Conservation (phyloP, 2,113 vertebrate genomes). For the Dicerorhinus sumatrensis region DNA sequence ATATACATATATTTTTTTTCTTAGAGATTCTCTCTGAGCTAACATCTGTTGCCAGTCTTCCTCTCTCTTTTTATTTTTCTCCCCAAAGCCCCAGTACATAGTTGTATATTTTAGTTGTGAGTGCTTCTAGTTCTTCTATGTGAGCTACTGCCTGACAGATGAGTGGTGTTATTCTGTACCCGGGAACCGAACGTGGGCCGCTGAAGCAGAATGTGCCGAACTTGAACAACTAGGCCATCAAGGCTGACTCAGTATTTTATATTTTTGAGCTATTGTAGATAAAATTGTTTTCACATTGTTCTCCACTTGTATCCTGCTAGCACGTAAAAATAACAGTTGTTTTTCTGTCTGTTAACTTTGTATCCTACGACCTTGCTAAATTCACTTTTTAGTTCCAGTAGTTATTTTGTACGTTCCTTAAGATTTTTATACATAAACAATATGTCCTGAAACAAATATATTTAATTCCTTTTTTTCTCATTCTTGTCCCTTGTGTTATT, state of each 20-base stretch:
- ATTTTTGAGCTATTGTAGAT: not conserved
- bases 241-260: not conserved
- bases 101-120: too few relatives aligned
- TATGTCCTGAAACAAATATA: not conserved
- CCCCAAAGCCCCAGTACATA: too few relatives aligned
- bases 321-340: not conserved
- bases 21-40: too few relatives aligned
- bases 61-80: too few relatives aligned
- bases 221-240: too few relatives aligned
- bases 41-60: too few relatives aligned
- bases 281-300: not conserved
- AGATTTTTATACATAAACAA: not conserved
- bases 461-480: not conserved
- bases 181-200: too few relatives aligned
- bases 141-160: too few relatives aligned
- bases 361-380: not conserved
- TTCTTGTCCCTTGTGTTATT: not conserved
- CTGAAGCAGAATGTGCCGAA: too few relatives aligned
- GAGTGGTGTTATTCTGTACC: too few relatives aligned
- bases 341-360: not conserved
- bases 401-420: not conserved
- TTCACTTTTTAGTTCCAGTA: not conserved
- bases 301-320: not conserved
- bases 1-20: not conserved
- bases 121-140: too few relatives aligned